Percentiles rank a stretch among this genome's conserved stretches.
phyloP scores from a whole-genome alignment of 2,797 vertebrate species.

The Sandelia bainsii region DNA sequence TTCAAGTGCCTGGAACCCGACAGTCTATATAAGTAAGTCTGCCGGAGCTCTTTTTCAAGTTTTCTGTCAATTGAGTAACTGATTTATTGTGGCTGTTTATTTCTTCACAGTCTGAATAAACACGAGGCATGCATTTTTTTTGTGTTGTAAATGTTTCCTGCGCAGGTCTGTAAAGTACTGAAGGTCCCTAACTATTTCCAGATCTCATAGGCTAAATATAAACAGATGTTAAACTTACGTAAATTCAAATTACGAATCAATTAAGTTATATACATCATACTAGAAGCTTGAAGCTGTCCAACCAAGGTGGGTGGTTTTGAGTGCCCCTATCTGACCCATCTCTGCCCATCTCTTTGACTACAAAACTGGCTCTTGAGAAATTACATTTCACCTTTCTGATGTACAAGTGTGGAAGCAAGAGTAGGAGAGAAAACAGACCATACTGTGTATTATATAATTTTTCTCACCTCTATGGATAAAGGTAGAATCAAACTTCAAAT shows the following conservation, averaged over 20 bases:
- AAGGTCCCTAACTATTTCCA: slow-evolving; percentile 34
- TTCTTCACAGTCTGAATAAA: slow-evolving; percentile 33
- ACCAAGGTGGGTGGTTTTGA: neutral
- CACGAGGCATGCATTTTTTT: slow-evolving; percentile 24
- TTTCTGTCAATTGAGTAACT: slow-evolving; percentile 21
- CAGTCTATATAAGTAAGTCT: slow-evolving; percentile 97
- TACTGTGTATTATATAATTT: no score
- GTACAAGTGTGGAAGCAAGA: no score
- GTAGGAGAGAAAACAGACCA: no score
- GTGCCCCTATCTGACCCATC: no score
- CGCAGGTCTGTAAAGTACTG: slow-evolving; percentile 17
- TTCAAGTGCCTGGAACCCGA: slow-evolving; percentile 99
- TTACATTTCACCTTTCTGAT: no score
- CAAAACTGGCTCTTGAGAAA: no score
- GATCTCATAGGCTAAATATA: slow-evolving; percentile 14
- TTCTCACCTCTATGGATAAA: no score
- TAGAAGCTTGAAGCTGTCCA: neutral
- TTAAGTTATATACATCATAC: neutral
- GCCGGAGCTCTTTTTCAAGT: slow-evolving; percentile 4
- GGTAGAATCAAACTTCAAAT: no score
- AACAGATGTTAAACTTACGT: slow-evolving; percentile 18
- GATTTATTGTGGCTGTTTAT: slow-evolving; percentile 36
- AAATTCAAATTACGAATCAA: slow-evolving; percentile 12
- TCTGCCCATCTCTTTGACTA: no score
- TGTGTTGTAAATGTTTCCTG: slow-evolving; percentile 17